Evolutionary conservation across 1,140 invertebrate genomes (phyloP), one percentile per base, ranked within the genome.

Genomic region (Drosophila kanapiae): DNA sequence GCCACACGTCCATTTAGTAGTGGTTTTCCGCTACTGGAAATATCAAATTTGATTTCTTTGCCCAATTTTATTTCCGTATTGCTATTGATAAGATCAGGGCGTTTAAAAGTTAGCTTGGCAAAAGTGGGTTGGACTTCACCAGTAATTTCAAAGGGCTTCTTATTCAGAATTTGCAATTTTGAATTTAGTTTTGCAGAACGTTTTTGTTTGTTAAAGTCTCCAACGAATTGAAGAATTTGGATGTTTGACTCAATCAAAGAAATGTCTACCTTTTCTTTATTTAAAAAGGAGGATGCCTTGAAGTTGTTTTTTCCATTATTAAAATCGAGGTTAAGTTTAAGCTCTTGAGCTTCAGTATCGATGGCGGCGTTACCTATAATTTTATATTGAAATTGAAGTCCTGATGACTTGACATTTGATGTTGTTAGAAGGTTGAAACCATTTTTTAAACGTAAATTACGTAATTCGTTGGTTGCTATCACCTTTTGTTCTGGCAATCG

Each of bases 401-500:
- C 92, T 3, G 62, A 40, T 31, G 90, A 92, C 7, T 69, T 71
- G 5, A 92, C n/a, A 31, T 59, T 49, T 31, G 84, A 56, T 9
- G 29, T 67, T 2, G 79, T 63, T 16, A 76, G 74, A 16, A 93
- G 38, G 53, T 92, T 85, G 23, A 91, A 91, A 10, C 87, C 82
- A 6, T 70, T 56, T 16, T 77, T 43, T 0, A 48, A 61, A 1
- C 63, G 51, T 11, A 23, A 35, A 29, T 87, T 90, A 8, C 75
- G 71, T 10, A 86, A 16, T n/a, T 78, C 59, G 48, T 37, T 76
- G 13, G 77, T 71, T 10, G 93, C 75, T 35, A 93, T 91, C n/a
- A 96, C 93, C 80, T 95, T 95, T 53, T 96, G 95, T 8, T 94
- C 92, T n/a, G 94, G 93, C 60, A 94, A 94, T 2, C 94, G 93